Percentiles rank a stretch among this genome's conserved stretches.
phyloP scores from a whole-genome alignment of 2,888 invertebrate genomes.

The Drosophila subquinaria region DNA sequence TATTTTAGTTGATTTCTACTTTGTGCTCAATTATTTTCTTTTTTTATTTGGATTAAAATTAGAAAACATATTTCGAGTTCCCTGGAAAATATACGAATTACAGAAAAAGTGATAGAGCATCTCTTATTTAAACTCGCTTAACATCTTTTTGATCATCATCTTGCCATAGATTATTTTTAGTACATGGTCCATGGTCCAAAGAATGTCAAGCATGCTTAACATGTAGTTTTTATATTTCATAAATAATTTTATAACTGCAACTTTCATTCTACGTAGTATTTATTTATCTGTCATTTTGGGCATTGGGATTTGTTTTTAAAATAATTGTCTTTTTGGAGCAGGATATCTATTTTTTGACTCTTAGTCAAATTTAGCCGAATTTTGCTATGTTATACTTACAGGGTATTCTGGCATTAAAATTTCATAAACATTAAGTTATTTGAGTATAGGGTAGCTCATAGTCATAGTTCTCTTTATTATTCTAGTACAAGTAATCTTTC shows the following conservation, averaged over 20 bases:
- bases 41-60: background rate
- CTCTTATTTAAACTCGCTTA: background rate
- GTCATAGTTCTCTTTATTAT: too few species aligned
- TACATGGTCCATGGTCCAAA: too few species aligned
- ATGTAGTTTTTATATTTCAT: too few species aligned
- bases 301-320: background rate
- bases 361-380: background rate
- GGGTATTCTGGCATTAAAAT: background rate
- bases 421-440: too few species aligned
- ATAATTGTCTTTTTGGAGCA: background rate
- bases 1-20: background rate
- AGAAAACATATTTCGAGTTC: background rate
- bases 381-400: background rate
- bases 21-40: background rate
- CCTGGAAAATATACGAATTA: background rate
- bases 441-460: background rate
- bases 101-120: background rate
- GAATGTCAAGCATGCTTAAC: too few species aligned
- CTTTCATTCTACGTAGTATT: too few species aligned
- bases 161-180: too few species aligned
- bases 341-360: background rate
- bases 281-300: background rate
- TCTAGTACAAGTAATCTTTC: background rate
- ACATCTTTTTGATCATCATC: too few species aligned
- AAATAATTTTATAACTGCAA: too few species aligned